Evolutionary conservation across 1,140 invertebrate genomes (phyloP).

Genomic region (Tetramorium alpestre): DNA sequence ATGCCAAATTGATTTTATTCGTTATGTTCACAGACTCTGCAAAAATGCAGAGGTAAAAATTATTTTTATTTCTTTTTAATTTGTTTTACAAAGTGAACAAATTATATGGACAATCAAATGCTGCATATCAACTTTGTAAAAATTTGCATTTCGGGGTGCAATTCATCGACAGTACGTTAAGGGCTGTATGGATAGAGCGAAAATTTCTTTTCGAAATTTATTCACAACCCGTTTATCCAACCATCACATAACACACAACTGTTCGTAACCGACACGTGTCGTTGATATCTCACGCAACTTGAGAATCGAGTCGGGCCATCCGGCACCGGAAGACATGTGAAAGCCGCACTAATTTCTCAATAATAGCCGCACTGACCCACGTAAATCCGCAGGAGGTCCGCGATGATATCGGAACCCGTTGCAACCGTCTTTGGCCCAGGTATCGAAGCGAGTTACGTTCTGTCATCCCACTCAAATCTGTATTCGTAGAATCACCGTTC

Average conservation of each 20-base stretch:
- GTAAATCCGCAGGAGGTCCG: conserved; percentile 25
- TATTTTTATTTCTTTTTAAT: too few species aligned
- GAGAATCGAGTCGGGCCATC: neutral
- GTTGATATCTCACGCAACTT: neutral
- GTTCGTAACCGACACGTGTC: conserved; percentile 16
- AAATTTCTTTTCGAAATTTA: conserved; percentile 11
- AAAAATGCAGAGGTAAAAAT: neutral
- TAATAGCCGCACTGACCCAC: conserved; percentile 38
- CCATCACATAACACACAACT: neutral
- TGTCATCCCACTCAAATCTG: conserved; percentile 27
- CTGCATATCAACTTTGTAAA: too few species aligned
- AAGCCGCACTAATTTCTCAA: conserved; percentile 51
- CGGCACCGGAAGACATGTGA: conserved; percentile 14
- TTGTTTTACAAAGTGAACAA: too few species aligned
- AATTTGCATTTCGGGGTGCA: too few species aligned
- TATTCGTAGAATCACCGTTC: conserved; percentile 35
- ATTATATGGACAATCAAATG: too few species aligned
- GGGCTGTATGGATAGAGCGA: neutral
- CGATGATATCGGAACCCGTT: neutral
- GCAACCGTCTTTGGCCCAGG: neutral
- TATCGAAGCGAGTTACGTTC: conserved; percentile 14
- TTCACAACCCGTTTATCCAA: conserved; percentile 10
- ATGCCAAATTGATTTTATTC: neutral
- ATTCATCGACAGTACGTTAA: neutral
- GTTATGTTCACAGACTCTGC: neutral